Evolutionary conservation across 2,113 vertebrate species (phyloP).

Genomic region (Cyanoramphus novaezelandiae): DNA sequence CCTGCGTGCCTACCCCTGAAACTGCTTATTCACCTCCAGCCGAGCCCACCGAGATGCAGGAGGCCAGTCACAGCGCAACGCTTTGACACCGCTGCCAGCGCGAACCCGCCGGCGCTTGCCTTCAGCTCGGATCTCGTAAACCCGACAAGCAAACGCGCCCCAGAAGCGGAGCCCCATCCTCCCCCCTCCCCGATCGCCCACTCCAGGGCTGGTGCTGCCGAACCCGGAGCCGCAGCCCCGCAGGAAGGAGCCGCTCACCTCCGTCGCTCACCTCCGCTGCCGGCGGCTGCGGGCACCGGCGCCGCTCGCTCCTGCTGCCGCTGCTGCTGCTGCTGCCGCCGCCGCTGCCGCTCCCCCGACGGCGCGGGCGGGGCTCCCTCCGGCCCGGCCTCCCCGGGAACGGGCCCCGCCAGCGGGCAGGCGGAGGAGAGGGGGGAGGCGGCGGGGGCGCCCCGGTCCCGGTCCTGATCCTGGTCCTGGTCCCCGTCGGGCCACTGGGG

Average conservation of each 20-base stretch:
- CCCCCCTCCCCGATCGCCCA: not conserved
- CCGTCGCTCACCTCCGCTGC: not conserved
- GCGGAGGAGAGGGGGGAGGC: not conserved
- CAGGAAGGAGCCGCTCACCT: not conserved
- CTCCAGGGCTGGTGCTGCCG: not conserved
- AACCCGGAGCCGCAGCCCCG: not conserved
- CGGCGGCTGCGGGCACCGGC: not conserved
- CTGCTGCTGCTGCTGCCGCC: not conserved
- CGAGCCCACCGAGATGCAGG: not conserved
- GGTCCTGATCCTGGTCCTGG: no score
- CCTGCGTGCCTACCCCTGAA: not conserved
- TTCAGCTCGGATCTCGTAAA: fast-evolving
- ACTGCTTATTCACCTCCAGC: not conserved
- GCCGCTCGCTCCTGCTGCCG: not conserved
- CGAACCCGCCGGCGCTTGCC: not conserved
- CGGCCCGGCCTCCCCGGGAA: not conserved
- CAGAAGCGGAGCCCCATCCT: not conserved
- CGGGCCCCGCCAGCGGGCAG: not conserved
- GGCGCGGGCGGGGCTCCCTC: not conserved
- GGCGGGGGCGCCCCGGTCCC: not conserved
- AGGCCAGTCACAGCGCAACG: not conserved
- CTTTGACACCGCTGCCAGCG: not conserved
- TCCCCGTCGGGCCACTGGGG: no score
- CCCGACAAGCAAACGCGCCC: not conserved
- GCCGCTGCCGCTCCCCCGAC: not conserved